A percentile compares a stretch with the other conserved stretches of the same genome.
Evolutionary conservation across 2,888 invertebrate species (phyloP).

Genomic region (Drosophila gaucha): DNA sequence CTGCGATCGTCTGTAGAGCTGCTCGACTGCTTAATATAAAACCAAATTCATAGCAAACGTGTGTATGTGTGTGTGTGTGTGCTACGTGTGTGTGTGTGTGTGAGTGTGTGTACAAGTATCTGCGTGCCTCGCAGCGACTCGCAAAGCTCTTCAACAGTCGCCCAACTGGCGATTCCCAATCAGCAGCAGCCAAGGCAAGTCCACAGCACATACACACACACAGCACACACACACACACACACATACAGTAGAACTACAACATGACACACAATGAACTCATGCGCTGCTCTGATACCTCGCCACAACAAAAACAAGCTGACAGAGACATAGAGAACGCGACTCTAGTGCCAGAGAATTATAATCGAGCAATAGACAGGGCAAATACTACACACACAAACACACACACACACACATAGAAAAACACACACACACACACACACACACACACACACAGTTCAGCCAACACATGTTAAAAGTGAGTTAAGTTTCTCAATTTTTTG

Average conservation of each 20-base stretch:
- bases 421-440: constrained; percentile 11
- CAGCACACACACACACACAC: constrained; percentile 3
- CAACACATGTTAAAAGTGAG: constrained; percentile 32
- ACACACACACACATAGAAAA: constrained; percentile 16
- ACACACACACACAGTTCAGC: constrained; percentile 4
- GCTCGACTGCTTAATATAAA: constrained; percentile 63
- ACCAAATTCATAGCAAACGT: constrained; percentile 68
- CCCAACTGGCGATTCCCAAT: constrained; percentile 82
- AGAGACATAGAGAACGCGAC: constrained; percentile 19
- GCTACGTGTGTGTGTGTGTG: background rate
- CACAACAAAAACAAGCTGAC: constrained; percentile 29
- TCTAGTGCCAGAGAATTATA: constrained; percentile 45
- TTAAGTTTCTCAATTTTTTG: constrained; percentile 15
- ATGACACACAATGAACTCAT: constrained; percentile 59
- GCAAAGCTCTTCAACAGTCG: constrained; percentile 55
- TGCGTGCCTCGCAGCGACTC: constrained; percentile 29
- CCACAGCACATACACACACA: constrained; percentile 11
- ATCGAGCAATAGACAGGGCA: constrained; percentile 50
- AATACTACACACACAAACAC: constrained; percentile 8
- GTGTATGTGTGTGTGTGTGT: constrained; percentile 15
- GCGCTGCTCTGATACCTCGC: constrained; percentile 37
- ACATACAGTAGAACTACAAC: constrained; percentile 12
- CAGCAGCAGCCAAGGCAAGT: constrained; percentile 57
- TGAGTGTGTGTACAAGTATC: constrained; percentile 46
- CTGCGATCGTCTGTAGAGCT: constrained; percentile 72